Evolutionary conservation across 2,888 invertebrate species (phyloP), one percentile per base, ranked within the genome.

Genomic region (Bombylius discolor): DNA sequence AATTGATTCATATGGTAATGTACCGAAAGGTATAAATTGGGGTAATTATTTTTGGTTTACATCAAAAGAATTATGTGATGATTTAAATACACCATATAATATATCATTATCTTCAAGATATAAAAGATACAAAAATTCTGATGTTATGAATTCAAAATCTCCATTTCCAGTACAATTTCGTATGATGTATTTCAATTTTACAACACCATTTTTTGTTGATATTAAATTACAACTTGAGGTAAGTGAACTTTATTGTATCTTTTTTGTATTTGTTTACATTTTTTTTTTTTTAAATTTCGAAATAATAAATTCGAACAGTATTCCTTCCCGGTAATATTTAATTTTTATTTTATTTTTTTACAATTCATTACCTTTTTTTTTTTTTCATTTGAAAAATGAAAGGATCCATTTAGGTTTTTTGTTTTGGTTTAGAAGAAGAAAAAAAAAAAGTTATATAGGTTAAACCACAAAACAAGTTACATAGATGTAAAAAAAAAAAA

Each of bases 41-140:
- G 69, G 69, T 11, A 68, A 68, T 55, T 65, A 65, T 49, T 65
- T 64, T 55, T 69, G 69, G 69, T 68, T 67, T 57, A 55, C 64
- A 5, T 55, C 66, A 5, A 65, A 62, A 14, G 63, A 64, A 52
- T 57, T 65, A 11, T 69, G 69, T 54, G 56, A 64, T 44, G 68
- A 67, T 33, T 60, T 69, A 0, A 67, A 67, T 55, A 50, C 55
- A 5, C 69, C 69, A 1, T 65, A 60, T 42, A 57, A 53, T 36
- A 67, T 68, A 13, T 65, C 63, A 9, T 60, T 68, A 31, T 65
- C 66, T 34, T 32, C 60, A 3, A 51, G 58, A 6, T 61, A 60
- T 12, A 56, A 53, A 8, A 58, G 58, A 1, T 51, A 14, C 6
- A 49, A 47, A 11, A 42, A 51, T 47, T 44, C 39, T 4, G 59